Percentiles rank a stretch among this genome's conserved stretches.
Evolutionary conservation across 92 coral and sea anemone species (phyloP).

Genomic region (Chrysogorgia sp.): DNA sequence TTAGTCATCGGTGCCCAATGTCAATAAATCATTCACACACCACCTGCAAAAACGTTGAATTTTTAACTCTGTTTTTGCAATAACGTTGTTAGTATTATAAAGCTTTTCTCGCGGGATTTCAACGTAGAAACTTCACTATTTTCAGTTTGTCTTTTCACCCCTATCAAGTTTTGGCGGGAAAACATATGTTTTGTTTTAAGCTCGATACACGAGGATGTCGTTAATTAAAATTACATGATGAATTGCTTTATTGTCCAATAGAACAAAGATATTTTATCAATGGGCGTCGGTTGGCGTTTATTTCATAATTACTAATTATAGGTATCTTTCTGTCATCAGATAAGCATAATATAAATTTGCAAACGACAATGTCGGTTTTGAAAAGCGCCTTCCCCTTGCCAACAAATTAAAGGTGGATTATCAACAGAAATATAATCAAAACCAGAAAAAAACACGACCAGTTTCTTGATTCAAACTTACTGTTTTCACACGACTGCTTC

Average conservation of each 20-base stretch:
- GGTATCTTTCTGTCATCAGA: background rate
- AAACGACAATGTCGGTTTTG: too few species aligned
- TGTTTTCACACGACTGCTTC: too few species aligned
- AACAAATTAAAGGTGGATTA: too few species aligned
- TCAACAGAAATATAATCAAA: too few species aligned
- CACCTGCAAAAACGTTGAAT: conserved; percentile 51
- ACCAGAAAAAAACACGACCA: too few species aligned
- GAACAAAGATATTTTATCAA: conserved; percentile 24
- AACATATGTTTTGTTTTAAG: background rate
- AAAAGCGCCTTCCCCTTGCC: too few species aligned
- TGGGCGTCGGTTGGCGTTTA: conserved; percentile 1
- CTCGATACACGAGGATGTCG: conserved; percentile 20
- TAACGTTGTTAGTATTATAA: background rate
- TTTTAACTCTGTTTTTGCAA: conserved; percentile 37
- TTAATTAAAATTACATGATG: conserved; percentile 37
- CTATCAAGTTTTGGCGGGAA: conserved; percentile 21
- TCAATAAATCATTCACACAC: conserved; percentile 45
- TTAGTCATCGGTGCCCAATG: conserved; percentile 18
- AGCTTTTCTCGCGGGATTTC: background rate
- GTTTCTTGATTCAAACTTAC: too few species aligned
- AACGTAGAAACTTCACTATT: too few species aligned
- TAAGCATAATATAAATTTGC: background rate
- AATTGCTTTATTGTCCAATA: conserved; percentile 38
- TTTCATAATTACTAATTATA: background rate
- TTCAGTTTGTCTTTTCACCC: too few species aligned